Base-by-base conservation (phyloP, 2,113 vertebrate genomes). In the Notothenia rossii region DNA sequence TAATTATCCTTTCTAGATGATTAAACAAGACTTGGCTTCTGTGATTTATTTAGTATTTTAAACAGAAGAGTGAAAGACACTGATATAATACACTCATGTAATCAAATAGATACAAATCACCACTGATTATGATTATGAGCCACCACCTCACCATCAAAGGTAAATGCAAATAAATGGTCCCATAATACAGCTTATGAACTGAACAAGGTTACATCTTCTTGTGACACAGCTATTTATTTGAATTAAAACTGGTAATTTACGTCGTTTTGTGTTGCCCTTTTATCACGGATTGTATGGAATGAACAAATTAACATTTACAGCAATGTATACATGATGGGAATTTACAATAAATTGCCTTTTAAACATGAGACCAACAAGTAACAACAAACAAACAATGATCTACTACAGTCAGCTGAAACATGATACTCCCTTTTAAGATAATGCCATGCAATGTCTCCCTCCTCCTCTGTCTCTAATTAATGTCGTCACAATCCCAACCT, bases 401-500 rank as follows among this genome's bases (percentile, higher is more conserved):
- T 66, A 40, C 63, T 49, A 7, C n/a, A 55, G 9, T 76, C 67
- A 84, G 77, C 40, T 7, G 68, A 82, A 86, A 78, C 79, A 72
- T 29, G 29, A 29, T 29, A 29, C 29, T 4, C 29, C 29, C 29
- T 29, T 51, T 70, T 56, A 61, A 43, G 83, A 63, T 77, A 66
- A 29, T 66, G 61, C 72, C 61, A 66, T 51, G 62, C 50, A 66
- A 77, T 69, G 71, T 76, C 50, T 62, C 67, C 10, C n/a, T 70
- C 61, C 25, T 60, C 48, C 54, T 45, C 22, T 80, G 68, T 77
- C 66, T 72, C 59, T 85, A 86, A 86, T 85, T 78, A 88, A 84
- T 83, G 56, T 81, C 51, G 50, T 83, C 73, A 82, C 65, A 71
- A 72, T 83, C 72, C 60, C 74, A 82, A 54, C 81, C 80, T 84